Conservation (phyloP, 92 coral and sea anemone species). For the Desmophyllum pertusum region DNA sequence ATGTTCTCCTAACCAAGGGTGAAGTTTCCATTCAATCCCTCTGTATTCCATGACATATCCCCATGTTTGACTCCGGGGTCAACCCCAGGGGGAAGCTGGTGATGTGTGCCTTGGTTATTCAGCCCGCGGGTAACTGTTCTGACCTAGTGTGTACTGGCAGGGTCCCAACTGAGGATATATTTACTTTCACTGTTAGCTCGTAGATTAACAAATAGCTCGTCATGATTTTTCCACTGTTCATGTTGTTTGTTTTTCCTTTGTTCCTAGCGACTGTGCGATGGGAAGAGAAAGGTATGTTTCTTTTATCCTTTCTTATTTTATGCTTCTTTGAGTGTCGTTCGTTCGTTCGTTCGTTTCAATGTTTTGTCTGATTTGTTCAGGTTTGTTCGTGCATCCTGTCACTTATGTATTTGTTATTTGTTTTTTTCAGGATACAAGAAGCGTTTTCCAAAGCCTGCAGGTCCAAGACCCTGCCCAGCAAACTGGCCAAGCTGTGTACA, state of each 20-base stretch:
- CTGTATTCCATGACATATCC: too few species aligned
- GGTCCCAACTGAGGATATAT: too few species aligned
- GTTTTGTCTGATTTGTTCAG: background rate
- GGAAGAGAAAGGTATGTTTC: constrained; percentile 18
- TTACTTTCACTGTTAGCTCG: too few species aligned
- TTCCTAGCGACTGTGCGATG: background rate
- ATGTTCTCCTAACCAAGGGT: too few species aligned
- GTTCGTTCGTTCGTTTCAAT: too few species aligned
- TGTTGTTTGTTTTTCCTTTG: background rate
- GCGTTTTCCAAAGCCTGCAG: constrained; percentile 63
- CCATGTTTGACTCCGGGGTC: too few species aligned
- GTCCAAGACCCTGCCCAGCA: constrained; percentile 58
- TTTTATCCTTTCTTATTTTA: background rate
- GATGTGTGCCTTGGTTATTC: too few species aligned
- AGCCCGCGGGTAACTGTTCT: too few species aligned
- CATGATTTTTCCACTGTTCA: background rate
- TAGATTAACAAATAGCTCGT: background rate
- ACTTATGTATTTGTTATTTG: background rate
- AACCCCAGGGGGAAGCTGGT: too few species aligned
- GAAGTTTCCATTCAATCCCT: too few species aligned
- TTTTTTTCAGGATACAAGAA: constrained; percentile 57
- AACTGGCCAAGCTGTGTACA: constrained; percentile 64
- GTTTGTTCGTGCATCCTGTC: background rate
- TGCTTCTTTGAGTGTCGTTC: background rate
- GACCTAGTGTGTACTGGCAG: too few species aligned